phyloP scores from a whole-genome alignment of 2,888 invertebrate species.

The Steinernema carpocapsae region DNA sequence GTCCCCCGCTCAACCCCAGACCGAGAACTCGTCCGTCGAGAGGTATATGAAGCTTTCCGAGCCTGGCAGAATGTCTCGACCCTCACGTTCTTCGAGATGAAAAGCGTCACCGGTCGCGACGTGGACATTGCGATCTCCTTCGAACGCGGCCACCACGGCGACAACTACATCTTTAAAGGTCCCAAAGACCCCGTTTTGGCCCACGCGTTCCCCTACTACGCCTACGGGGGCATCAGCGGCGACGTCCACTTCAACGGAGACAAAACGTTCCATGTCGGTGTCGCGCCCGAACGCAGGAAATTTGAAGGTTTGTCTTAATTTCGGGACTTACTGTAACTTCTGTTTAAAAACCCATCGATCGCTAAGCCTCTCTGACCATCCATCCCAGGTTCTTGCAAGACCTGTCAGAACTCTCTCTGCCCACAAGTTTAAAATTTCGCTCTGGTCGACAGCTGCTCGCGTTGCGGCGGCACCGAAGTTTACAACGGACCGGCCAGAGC shows the following conservation, averaged over 20 bases:
- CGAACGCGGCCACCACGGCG: conserved; percentile 69
- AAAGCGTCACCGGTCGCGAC: not conserved
- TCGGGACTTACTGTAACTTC: too few species aligned
- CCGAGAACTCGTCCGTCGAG: conserved; percentile 1
- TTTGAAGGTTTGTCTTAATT: conserved; percentile 48
- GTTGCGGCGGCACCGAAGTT: conserved; percentile 4
- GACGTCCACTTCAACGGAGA: conserved; percentile 50
- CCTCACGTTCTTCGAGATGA: not conserved
- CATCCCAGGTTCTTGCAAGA: too few species aligned
- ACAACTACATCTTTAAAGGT: conserved; percentile 38
- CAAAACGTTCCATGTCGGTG: conserved; percentile 40
- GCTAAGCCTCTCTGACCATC: too few species aligned
- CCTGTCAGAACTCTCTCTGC: not conserved
- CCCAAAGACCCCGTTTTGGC: conserved; percentile 44
- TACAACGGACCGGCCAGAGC: not conserved
- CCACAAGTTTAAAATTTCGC: conserved; percentile 47
- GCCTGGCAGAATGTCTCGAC: not conserved
- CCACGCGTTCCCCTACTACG: conserved; percentile 49
- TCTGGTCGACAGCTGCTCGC: conserved; percentile 25
- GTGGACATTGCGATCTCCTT: conserved; percentile 78
- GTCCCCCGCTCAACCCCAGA: not conserved
- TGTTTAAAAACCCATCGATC: too few species aligned
- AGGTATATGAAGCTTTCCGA: not conserved
- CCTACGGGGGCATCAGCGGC: conserved; percentile 55
- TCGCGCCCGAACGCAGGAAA: not conserved